These are phyloP conservation scores for Papilio glaucus DNA, from an alignment of 1,140 invertebrate species.

Conservation along the genomic window DNA sequence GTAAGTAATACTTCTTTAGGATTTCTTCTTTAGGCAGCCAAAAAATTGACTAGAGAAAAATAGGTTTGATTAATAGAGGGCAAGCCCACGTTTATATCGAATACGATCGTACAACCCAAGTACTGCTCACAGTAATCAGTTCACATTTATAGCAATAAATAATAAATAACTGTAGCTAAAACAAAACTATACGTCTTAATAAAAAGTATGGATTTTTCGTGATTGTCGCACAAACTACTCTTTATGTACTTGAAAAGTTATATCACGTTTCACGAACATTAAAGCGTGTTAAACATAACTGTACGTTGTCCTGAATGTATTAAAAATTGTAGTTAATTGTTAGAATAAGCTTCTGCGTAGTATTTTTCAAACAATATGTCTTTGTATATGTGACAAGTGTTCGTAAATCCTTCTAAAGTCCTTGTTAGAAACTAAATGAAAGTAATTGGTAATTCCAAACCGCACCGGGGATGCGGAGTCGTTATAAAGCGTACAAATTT, in stretches of 20 bases:
- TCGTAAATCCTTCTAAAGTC: slow-evolving; percentile 23
- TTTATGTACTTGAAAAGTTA: not conserved
- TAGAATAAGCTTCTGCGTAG: not conserved
- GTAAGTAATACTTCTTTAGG: too few species aligned
- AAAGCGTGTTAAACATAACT: not conserved
- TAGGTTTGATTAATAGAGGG: too few species aligned
- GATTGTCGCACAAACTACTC: too few species aligned
- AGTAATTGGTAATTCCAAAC: slow-evolving; percentile 82
- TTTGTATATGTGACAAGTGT: not conserved
- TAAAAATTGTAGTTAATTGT: slow-evolving; percentile 10
- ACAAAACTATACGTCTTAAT: too few species aligned
- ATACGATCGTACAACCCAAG: not conserved
- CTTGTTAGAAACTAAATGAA: slow-evolving; percentile 68
- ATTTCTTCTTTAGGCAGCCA: too few species aligned
- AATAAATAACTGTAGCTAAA: too few species aligned
- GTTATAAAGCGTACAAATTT: slow-evolving; percentile 79
- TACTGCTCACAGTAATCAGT: too few species aligned
- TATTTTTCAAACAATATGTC: slow-evolving; percentile 6
- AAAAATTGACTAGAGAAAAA: not conserved
- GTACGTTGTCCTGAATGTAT: not conserved
- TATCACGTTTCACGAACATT: not conserved
- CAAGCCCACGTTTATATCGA: not conserved
- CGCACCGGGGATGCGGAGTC: slow-evolving; percentile 57
- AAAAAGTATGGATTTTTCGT: too few species aligned
- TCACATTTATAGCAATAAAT: too few species aligned